Base-by-base conservation (phyloP, 2,888 invertebrate genomes). In the Argyresthia albistria region DNA sequence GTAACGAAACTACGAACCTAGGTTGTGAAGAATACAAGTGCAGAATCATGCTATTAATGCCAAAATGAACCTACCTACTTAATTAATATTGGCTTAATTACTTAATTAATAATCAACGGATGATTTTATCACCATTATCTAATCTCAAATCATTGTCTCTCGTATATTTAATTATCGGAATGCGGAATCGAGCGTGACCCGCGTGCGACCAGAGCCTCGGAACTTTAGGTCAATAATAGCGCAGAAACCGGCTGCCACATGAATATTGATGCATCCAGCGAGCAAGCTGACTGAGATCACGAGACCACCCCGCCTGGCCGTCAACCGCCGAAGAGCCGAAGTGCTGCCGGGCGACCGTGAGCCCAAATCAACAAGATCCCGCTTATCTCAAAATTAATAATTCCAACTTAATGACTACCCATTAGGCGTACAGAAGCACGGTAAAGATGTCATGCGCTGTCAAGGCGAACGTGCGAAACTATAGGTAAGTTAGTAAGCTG, bases 361-460 rank as follows among this genome's bases (percentile, higher is more conserved):
- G 63, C 65, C 59, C 61, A 63, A 68, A 56, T 51, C 58, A 55
- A 36, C 56, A 56, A 50, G 56, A 60, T 56, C 59, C 53, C 59
- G 59, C 58, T 65, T 55, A 60, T 62, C 61, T 61, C 62, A 61
- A 60, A 60, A 65, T 65, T 67, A 67, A 66, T 64, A 66, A 71
- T 71, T 63, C 61, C 57, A 62, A 58, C 55, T 64, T 69, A 69
- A 69, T 65, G 65, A 65, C 53, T 54, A 51, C 54, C 58, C 61
- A 67, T 68, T 69, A 69, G 60, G 59, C 59, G 60, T 60, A 62
- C 67, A 65, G 62, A 65, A 64, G 65, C 58, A 57, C 49, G 53
- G 60, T 67, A 63, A 69, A 66, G 56, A 62, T 63, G 61, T 60
- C 60, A 59, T 54, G 56, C 46, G 57, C 60, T 57, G 60, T 62